These are phyloP conservation scores for Sterrhoptilus dennistouni DNA, from an alignment of 2,113 vertebrate species.

Conservation along the genomic window DNA sequence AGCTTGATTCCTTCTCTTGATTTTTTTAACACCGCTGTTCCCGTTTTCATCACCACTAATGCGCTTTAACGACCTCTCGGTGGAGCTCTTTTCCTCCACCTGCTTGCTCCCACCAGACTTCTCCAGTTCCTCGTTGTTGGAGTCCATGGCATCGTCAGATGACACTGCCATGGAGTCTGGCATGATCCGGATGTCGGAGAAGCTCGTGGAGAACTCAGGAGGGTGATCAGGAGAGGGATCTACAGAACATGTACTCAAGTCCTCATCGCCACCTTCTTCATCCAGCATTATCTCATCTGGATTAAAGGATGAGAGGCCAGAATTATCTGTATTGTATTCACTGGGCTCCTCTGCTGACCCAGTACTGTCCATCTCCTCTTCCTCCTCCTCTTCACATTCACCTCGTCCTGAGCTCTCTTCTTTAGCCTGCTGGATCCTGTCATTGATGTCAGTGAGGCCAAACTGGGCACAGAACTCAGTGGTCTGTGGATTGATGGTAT, in stretches of 20 bases:
- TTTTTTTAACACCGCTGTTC: slow-evolving; percentile 75
- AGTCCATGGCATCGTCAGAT: slow-evolving; percentile 67
- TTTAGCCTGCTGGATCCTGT: slow-evolving; percentile 73
- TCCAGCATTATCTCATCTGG: slow-evolving; percentile 95
- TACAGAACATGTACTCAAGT: slow-evolving; percentile 53
- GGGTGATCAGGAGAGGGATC: slow-evolving; percentile 73
- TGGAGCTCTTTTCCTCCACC: slow-evolving; percentile 39
- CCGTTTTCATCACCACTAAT: slow-evolving; percentile 70
- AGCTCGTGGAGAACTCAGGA: slow-evolving; percentile 65
- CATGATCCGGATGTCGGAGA: slow-evolving; percentile 77
- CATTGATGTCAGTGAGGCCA: slow-evolving; percentile 88
- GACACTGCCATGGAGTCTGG: slow-evolving; percentile 68
- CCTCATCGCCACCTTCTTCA: slow-evolving; percentile 85
- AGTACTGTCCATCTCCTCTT: slow-evolving; percentile 74
- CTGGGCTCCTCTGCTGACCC: slow-evolving; percentile 87
- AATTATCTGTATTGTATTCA: slow-evolving; percentile 88
- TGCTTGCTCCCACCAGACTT: slow-evolving; percentile 33
- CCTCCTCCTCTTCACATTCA: slow-evolving; percentile 71
- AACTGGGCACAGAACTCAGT: slow-evolving; percentile 91
- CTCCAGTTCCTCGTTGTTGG: slow-evolving; percentile 54
- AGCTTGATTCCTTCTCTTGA: slow-evolving; percentile 93
- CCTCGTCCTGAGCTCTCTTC: slow-evolving; percentile 50
- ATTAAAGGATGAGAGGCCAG: slow-evolving; percentile 84
- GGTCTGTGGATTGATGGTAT: slow-evolving; percentile 89
- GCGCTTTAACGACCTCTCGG: slow-evolving; percentile 78